These are phyloP conservation scores for Brevimyrus niger DNA, from an alignment of 2,113 vertebrate genomes.

Conservation along the genomic window DNA sequence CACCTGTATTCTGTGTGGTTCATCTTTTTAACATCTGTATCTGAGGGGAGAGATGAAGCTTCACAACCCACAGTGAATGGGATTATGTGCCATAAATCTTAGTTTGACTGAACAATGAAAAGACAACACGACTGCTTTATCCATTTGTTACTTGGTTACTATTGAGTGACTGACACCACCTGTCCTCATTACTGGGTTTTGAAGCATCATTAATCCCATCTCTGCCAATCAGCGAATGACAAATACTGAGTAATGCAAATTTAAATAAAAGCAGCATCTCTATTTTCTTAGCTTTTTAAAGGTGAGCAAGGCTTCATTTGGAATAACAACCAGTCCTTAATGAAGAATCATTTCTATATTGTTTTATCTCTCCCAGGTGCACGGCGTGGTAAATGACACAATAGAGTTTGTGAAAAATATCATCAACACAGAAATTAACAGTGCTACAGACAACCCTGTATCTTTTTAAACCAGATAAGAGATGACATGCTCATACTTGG, in stretches of 20 bases:
- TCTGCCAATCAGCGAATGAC: not conserved
- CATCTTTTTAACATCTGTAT: not conserved
- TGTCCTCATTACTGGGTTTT: not conserved
- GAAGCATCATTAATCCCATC: not conserved
- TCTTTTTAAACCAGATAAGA: conserved; percentile 54
- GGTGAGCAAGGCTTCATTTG: not conserved
- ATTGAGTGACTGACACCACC: not conserved
- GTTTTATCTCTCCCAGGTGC: conserved; percentile 66
- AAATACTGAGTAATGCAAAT: not conserved
- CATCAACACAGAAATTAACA: conserved; percentile 92
- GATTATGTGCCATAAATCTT: not conserved
- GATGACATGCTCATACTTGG: not conserved
- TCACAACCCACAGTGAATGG: not conserved
- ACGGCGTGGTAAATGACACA: conserved; percentile 88
- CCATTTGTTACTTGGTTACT: not conserved
- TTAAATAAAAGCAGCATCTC: not conserved
- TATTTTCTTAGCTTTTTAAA: not conserved
- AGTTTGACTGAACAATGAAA: not conserved
- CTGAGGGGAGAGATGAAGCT: not conserved
- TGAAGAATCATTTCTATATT: not conserved
- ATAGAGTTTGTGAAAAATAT: conserved; percentile 89
- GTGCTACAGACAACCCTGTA: conserved; percentile 98
- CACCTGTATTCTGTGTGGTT: not conserved
- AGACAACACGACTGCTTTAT: not conserved
- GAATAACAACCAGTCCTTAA: not conserved